Conservation (phyloP, 2,888 invertebrate species). For the Limnephilus marmoratus region DNA sequence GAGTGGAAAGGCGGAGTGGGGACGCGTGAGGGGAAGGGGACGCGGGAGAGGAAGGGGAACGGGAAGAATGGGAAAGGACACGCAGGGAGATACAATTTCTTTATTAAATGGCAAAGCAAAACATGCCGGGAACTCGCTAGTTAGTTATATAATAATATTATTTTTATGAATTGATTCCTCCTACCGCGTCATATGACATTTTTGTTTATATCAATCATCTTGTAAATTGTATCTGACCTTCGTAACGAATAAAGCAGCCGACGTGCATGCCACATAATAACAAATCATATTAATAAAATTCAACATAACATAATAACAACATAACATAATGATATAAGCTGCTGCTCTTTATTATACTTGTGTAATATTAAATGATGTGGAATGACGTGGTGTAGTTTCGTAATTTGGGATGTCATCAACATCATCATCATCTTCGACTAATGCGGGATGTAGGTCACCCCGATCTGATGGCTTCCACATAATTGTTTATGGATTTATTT, state of each 20-base stretch:
- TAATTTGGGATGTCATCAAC: background rate
- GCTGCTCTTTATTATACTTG: background rate
- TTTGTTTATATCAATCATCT: background rate
- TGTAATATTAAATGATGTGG: background rate
- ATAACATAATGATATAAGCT: background rate
- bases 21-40: too few species aligned
- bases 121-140: too few species aligned
- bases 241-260: background rate
- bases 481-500: too few species aligned
- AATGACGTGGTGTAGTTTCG: background rate
- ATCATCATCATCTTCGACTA: background rate
- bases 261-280: background rate
- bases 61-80: too few species aligned
- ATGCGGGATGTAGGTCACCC: background rate
- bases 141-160: background rate
- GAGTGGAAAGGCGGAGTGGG: too few species aligned
- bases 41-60: too few species aligned
- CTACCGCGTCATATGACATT: background rate
- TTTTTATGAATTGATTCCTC: background rate
- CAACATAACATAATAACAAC: background rate
- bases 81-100: too few species aligned
- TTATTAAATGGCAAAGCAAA: too few species aligned
- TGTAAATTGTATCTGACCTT: conserved; percentile 2
- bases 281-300: background rate
- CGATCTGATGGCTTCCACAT: background rate